Base-by-base conservation (phyloP, 2,888 invertebrate species). In the Dynastes tityus region DNA sequence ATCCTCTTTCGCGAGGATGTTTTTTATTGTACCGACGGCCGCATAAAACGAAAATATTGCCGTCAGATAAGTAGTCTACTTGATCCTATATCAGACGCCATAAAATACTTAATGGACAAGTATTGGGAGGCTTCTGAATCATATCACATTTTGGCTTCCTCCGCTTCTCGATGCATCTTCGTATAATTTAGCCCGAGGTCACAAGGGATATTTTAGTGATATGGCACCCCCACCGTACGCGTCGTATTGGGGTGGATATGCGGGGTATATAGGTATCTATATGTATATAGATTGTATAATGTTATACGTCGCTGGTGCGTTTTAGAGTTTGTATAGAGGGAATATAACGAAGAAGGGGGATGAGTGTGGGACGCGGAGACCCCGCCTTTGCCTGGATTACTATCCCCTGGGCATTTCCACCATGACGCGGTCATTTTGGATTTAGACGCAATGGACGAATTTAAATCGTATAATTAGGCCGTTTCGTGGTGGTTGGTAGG, bases 81-180 rank as follows among this genome's bases (percentile, higher is more conserved):
- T 67, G 75, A 65, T 76, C 67, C 75, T 76, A 63, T 76, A 75
- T 78, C 78, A 75, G 76, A 77, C 53, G 79, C 71, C 77, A 77
- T 79, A 79, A 79, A 79, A 79, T 79, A 79, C 77, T 77, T 79
- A 79, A 79, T 79, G 77, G 79, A 77, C 77, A 77, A 73, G 65
- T 79, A 79, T 79, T 77, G 79, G 45, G 77, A 77, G 73, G 22
- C 65, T 77, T 70, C 76, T 79, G 79, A 77, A 77, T 79, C 79
- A 77, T 79, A 79, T 79, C 79, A 73, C 70, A 70, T 75, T 74
- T 75, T 75, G 75, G 75, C 75, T 78, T 65, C 64, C 53, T 65
- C 76, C 65, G 51, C 32, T 51, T 73, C 51, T 40, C 9, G 65
- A 77, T 70, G 77, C 77, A 77, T 77, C 70, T 79, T 70, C 70